Percentiles rank a stretch among this genome's conserved stretches.
Conservation (phyloP, 2,888 invertebrate genomes). For the Diarsia brunnea region DNA sequence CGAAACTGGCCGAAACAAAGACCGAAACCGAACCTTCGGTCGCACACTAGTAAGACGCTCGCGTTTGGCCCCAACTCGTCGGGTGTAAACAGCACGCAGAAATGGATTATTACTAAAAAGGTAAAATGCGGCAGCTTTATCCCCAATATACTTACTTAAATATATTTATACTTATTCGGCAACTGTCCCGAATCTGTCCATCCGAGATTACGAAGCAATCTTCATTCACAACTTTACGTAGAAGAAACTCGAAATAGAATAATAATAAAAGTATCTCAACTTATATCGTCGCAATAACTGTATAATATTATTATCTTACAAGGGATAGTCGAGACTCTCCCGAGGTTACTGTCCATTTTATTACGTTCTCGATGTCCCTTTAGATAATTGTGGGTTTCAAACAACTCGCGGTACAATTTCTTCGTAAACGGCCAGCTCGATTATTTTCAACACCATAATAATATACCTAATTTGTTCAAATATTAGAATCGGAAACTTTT, state of each 20-base stretch:
- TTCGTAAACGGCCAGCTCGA: slow-evolving; percentile 7
- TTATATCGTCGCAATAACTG: slow-evolving; percentile 45
- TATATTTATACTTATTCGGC: neutral
- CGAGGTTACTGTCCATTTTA: slow-evolving; percentile 41
- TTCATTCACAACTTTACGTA: slow-evolving; percentile 35
- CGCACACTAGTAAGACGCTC: neutral
- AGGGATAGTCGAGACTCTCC: slow-evolving; percentile 33
- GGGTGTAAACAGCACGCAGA: too few relatives aligned
- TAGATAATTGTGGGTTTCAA: slow-evolving; percentile 34
- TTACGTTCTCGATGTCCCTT: slow-evolving; percentile 47
- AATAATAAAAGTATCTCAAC: slow-evolving; percentile 46
- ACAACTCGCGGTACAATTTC: slow-evolving; percentile 25
- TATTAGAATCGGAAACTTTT: neutral
- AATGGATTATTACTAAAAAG: neutral
- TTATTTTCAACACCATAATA: neutral
- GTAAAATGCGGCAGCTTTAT: neutral
- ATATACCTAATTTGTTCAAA: neutral
- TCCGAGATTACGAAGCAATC: slow-evolving; percentile 36
- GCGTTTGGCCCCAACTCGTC: neutral
- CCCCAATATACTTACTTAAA: neutral
- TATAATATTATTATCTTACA: slow-evolving; percentile 44
- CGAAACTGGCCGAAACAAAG: too few relatives aligned
- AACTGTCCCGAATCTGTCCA: slow-evolving; percentile 10
- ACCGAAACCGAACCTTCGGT: too few relatives aligned
- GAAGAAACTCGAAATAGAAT: slow-evolving; percentile 41